These are phyloP conservation scores for Apogon hyalosoma DNA, from an alignment of 2,797 vertebrate genomes.

Conservation along the genomic window DNA sequence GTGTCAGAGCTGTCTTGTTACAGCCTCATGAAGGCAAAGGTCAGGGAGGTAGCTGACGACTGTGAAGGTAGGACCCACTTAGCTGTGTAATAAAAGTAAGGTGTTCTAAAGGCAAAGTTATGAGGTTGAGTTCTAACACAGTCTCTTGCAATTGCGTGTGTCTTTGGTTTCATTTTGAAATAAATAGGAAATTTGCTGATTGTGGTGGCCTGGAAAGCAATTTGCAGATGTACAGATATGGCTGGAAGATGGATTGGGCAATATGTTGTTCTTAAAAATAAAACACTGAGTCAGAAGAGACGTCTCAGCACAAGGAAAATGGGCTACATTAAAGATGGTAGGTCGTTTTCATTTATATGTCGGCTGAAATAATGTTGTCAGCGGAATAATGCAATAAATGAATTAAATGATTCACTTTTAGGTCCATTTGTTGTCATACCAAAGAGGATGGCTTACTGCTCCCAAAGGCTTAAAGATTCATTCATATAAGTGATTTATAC, in stretches of 20 bases:
- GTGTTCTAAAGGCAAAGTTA: not conserved
- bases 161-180: slow-evolving; percentile 22
- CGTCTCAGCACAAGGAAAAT: slow-evolving; percentile 22
- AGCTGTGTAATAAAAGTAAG: not conserved
- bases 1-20: slow-evolving; percentile 56
- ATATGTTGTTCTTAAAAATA: slow-evolving; percentile 22
- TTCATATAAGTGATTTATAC: slow-evolving; percentile 30
- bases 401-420: slow-evolving; percentile 30
- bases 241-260: slow-evolving; percentile 37
- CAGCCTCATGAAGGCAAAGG: slow-evolving; percentile 61
- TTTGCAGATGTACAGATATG: slow-evolving; percentile 27
- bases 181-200: slow-evolving; percentile 15
- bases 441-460: slow-evolving; percentile 12
- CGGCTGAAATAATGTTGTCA: not conserved
- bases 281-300: slow-evolving; percentile 7
- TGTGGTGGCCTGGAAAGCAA: slow-evolving; percentile 13
- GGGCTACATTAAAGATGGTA: not conserved
- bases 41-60: slow-evolving; percentile 47
- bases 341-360: slow-evolving; percentile 25
- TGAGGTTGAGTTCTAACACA: not conserved
- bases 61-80: slow-evolving; percentile 23
- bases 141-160: not conserved
- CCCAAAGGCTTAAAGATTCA: slow-evolving; percentile 25
- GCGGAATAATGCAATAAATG: slow-evolving; percentile 14
- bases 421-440: slow-evolving; percentile 21